A percentile compares a stretch with the other conserved stretches of the same genome.
These are phyloP conservation scores for Parasteatoda tepidariorum DNA, from an alignment of 1,140 invertebrate genomes.

Conservation along the genomic window DNA sequence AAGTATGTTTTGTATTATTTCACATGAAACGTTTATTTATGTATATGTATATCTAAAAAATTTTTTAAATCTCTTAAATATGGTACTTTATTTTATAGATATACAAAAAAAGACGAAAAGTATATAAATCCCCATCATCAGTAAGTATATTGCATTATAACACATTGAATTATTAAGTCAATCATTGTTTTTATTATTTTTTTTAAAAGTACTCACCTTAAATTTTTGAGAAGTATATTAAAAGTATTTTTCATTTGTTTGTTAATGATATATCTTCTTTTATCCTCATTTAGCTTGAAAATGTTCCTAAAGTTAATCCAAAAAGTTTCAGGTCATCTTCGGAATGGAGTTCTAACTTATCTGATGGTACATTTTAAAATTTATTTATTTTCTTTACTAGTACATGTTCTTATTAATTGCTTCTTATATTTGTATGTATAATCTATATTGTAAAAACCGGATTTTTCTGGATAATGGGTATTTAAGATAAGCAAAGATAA, in stretches of 20 bases:
- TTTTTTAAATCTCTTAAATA: not conserved
- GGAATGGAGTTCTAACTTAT: constrained; percentile 14
- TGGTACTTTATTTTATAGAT: constrained; percentile 1
- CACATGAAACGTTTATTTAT: not conserved
- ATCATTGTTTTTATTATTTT: too few species aligned
- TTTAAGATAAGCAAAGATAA: too few species aligned
- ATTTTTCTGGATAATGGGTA: not conserved
- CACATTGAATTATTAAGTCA: too few species aligned
- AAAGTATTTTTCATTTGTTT: too few species aligned
- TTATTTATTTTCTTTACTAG: not conserved
- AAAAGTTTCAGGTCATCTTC: not conserved
- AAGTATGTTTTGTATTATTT: constrained; percentile 14
- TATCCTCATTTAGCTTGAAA: too few species aligned
- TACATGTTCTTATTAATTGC: too few species aligned
- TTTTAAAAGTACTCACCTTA: too few species aligned
- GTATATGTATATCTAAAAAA: not conserved
- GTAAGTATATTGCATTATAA: not conserved
- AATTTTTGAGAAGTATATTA: too few species aligned
- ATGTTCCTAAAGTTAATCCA: too few species aligned
- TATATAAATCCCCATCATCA: not conserved
- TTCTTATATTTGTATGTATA: not conserved
- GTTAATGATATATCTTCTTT: too few species aligned
- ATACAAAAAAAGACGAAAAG: not conserved
- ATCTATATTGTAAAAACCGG: not conserved
- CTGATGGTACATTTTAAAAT: constrained; percentile 24